phyloP scores from a whole-genome alignment of 2,888 invertebrate species.

The Tholera decimalis region DNA sequence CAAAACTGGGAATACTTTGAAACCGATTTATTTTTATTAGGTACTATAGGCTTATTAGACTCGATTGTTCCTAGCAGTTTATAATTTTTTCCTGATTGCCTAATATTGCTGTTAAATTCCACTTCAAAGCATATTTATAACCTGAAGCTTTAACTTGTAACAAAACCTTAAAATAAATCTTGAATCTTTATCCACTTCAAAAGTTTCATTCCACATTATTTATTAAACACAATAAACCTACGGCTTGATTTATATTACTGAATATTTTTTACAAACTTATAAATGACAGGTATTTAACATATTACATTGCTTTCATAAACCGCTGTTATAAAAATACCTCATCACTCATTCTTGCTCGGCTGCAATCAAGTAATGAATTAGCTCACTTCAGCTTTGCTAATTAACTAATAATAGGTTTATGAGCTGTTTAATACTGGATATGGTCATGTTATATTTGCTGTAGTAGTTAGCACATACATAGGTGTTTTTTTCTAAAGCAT shows the following conservation, averaged over 20 bases:
- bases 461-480: not conserved
- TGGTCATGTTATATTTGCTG: not conserved
- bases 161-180: conserved; percentile 20
- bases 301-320: conserved; percentile 8
- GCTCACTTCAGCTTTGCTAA: conserved; percentile 23
- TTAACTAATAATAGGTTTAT: conserved; percentile 15
- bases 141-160: conserved; percentile 4
- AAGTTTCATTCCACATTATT: not conserved
- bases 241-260: not conserved
- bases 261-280: not conserved
- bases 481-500: no score
- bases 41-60: not conserved
- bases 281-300: conserved; percentile 14
- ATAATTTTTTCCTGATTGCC: not conserved
- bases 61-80: not conserved
- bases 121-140: not conserved
- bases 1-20: not conserved
- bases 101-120: conserved; percentile 9
- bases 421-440: not conserved
- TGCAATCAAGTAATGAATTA: conserved; percentile 35
- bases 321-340: conserved; percentile 12
- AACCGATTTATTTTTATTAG: not conserved
- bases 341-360: conserved; percentile 31
- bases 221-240: not conserved
- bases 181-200: conserved; percentile 2